Evolutionary conservation across 2,888 invertebrate species (phyloP).

Genomic region (Microdon myrmicae): DNA sequence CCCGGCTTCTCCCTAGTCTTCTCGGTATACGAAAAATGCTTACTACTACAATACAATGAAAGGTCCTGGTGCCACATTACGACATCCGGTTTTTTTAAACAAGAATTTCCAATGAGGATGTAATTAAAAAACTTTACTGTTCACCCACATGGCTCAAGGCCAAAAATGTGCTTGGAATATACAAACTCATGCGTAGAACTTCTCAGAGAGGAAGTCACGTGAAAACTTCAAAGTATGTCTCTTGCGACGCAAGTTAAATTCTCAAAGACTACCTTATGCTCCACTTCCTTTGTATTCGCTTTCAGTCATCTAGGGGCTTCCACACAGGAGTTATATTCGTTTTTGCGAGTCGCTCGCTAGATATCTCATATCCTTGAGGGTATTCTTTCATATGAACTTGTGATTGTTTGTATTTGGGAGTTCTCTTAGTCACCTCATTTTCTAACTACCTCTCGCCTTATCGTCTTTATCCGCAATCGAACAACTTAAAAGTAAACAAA

Average conservation of each 20-base stretch:
- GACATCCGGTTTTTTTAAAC: conserved; percentile 44
- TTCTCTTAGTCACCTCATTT: neutral
- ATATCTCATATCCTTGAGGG: neutral
- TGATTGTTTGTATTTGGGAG: conserved; percentile 5
- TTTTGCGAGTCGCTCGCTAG: conserved; percentile 1
- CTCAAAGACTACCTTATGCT: conserved; percentile 11
- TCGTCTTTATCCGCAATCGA: conserved; percentile 47
- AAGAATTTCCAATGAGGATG: conserved; percentile 49
- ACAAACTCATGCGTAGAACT: conserved; percentile 17
- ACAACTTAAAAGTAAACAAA: conserved; percentile 51
- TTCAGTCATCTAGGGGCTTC: neutral
- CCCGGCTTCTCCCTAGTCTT: too few relatives aligned
- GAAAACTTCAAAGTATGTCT: conserved; percentile 43
- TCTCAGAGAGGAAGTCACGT: conserved; percentile 14
- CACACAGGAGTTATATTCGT: neutral
- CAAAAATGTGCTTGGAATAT: conserved; percentile 7
- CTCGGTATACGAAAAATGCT: too few relatives aligned
- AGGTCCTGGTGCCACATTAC: too few relatives aligned
- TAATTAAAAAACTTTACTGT: conserved; percentile 49
- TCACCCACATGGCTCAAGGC: neutral
- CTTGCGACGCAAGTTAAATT: conserved; percentile 32
- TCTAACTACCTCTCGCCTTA: conserved; percentile 10
- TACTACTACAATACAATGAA: too few relatives aligned
- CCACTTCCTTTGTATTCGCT: neutral
- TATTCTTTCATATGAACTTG: conserved; percentile 17